These are phyloP conservation scores for Dendropsophus ebraccatus DNA, from an alignment of 2,113 vertebrate genomes.

Conservation along the genomic window DNA sequence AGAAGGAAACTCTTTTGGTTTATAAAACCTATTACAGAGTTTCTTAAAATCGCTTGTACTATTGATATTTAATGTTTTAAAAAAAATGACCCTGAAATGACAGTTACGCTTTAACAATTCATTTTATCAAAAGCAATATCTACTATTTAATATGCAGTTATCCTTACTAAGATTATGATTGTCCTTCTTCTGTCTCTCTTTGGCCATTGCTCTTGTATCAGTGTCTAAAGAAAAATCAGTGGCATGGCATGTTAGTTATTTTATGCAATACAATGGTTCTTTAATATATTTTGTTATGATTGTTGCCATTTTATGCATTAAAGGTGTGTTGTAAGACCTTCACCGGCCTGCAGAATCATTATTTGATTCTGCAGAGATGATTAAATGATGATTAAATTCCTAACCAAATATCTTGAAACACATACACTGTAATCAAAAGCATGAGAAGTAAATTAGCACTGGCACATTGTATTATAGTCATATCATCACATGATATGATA, in stretches of 20 bases:
- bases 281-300: neutral
- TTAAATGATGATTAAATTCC: constrained; percentile 2
- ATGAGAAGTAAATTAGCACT: neutral
- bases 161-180: constrained; percentile 97
- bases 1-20: no score
- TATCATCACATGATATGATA: neutral
- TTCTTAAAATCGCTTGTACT: no score
- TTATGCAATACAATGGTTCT: neutral
- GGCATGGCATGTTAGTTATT: neutral
- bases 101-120: no score
- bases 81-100: no score
- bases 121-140: no score
- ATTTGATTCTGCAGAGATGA: neutral
- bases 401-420: neutral
- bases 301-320: neutral
- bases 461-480: neutral
- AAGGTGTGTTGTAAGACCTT: neutral
- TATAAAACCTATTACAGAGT: no score
- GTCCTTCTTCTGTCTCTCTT: constrained; percentile 98
- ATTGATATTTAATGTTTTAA: no score
- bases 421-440: neutral
- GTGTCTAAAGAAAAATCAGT: constrained; percentile 73
- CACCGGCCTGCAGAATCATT: neutral
- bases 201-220: constrained; percentile 89
- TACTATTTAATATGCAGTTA: neutral